phyloP scores from a whole-genome alignment of 1,140 invertebrate species.

The Popillia japonica region DNA sequence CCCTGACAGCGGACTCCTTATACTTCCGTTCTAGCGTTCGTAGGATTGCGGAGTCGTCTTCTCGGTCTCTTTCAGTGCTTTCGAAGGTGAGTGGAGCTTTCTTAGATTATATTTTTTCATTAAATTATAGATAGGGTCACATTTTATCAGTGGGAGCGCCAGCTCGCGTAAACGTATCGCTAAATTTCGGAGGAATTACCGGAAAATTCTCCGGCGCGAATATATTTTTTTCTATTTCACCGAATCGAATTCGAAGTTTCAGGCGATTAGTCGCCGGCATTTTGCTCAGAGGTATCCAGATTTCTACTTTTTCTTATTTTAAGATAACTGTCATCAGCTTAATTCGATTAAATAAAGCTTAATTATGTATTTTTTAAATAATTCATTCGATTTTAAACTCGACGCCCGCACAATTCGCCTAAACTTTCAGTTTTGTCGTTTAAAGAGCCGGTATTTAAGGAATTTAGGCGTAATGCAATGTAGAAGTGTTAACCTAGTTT shows the following conservation, averaged over 20 bases:
- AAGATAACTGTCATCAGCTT: background rate
- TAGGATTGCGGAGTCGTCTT: constrained; percentile 25
- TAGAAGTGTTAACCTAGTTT: constrained; percentile 18
- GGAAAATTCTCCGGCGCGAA: background rate
- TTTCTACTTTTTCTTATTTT: constrained; percentile 20
- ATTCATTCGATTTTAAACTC: background rate
- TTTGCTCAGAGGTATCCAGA: constrained; percentile 32
- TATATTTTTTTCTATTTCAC: background rate
- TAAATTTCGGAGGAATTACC: background rate
- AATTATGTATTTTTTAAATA: background rate
- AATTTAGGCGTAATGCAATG: background rate
- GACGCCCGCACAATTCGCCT: background rate
- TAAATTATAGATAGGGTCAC: constrained; percentile 7
- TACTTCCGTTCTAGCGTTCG: constrained; percentile 36
- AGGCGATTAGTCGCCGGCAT: constrained; percentile 30
- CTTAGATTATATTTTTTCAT: constrained; percentile 29
- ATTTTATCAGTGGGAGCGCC: background rate
- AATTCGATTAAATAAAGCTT: background rate
- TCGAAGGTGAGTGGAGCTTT: constrained; percentile 39
- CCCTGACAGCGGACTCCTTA: constrained; percentile 23
- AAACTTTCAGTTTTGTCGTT: background rate
- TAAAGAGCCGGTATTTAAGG: constrained; percentile 29
- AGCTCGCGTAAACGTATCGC: background rate
- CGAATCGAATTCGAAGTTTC: constrained; percentile 3
- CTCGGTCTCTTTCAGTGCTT: constrained; percentile 38